Evolutionary conservation across 2,113 vertebrate genomes (phyloP), one percentile per base, ranked within the genome.

Genomic region (Neomonachus schauinslandi): DNA sequence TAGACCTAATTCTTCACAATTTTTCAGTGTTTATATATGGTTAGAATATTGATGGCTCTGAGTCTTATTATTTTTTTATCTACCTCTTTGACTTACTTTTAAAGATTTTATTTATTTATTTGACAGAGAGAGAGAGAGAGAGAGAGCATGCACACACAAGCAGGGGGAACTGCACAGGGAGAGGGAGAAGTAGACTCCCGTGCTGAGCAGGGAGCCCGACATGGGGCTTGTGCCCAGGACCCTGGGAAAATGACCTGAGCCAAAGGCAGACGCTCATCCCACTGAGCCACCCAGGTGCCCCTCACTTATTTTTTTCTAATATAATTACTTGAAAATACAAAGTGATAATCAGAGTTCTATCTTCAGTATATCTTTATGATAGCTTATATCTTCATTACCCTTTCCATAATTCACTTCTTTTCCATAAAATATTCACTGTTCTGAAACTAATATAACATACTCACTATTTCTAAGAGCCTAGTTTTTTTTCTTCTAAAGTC

Each of bases 301-400:
- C 28, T 65, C 31, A 65, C 63, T 91, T 49, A 77, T 42, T 42
- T 77, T 91, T 84, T 55, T 51, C 61, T 83, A 72, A 36, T 59
- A 79, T 61, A 84, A 93, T 69, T 86, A 77, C 46, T 26, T 87
- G n/a, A 79, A 96, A 96, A 84, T 90, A 16, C 39, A 80, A 92
- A 94, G 67, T 55, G 16, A 67, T 61, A 53, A 74, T 72, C 46
- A 94, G 2, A 83, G 14, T 61, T 18, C 0, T 90, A n/a, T 59
- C 21, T 74, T 72, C 16, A n/a, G 10, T 51, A 61, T 28, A 55
- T 53, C 3, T 89, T 71, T 31, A 59, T 82, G 80, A 79, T n/a
- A 67, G 59, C 49, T 53, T 83, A 71, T 93, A 10, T 90, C 18
- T 4, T 91, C 26, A 74, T 69, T 84, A 69, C 39, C 6, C 81